Base-by-base conservation (phyloP, 23 tunicate species). In the Trididemnum clinides region DNA sequence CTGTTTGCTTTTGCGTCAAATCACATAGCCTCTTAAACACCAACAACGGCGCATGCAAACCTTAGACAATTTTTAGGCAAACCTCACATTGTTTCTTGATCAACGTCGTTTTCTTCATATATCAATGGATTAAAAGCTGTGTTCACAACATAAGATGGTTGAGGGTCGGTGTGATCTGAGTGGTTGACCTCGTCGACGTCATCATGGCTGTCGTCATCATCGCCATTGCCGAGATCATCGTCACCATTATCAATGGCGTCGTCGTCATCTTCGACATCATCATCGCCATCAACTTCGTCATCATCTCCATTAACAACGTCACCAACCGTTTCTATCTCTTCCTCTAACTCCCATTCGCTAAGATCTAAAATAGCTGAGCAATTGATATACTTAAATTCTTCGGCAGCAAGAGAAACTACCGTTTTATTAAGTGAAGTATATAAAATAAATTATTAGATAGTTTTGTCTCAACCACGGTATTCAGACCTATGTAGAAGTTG, bases 81-180 rank as follows among this genome's bases (percentile, higher is more conserved):
- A 22, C 32, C 89, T 84, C 37, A 90, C 96, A 91, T 91, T n/a
- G 96, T 91, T 64, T 91, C 96, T 31, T 91, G 87, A 74, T 91
- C 96, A 4, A 91, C 87, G 64, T 91, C 96, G 38, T 91, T 86
- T 57, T 91, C 96, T 39, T 91, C 96, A 39, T 18, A 64, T 19
- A 51, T 28, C 27, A 65, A 76, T 10, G 77, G 32, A n/a, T 59
- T n/a, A 12, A 59, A 59, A 59, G 5, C 66, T 3, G 50, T 59
- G 3, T 25, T 3, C 20, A n/a, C 66, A 59, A 10, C 25, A n/a
- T 59, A 59, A n/a, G 66, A 10, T 12, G 21, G 66, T 10, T 59
- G 66, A n/a, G n/a, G n/a, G n/a, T n/a, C n/a, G n/a, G n/a, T n/a
- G n/a, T n/a, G n/a, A n/a, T n/a, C n/a, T n/a, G n/a, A n/a, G n/a